Evolutionary conservation across 2,113 vertebrate species (phyloP).

Genomic region (Apaloderma vittatum): DNA sequence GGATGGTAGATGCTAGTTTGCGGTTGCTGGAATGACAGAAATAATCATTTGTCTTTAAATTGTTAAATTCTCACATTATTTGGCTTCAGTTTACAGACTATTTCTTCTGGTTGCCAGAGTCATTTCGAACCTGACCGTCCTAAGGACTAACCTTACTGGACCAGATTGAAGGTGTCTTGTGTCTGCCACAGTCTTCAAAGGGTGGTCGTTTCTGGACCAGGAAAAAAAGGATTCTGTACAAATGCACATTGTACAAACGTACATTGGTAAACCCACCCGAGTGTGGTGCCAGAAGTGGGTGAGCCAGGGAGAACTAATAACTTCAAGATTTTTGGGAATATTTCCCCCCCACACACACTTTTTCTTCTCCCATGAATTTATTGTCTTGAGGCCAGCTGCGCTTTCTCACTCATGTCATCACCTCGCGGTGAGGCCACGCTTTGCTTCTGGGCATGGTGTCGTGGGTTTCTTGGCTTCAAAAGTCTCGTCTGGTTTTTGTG

Average conservation of each 20-base stretch:
- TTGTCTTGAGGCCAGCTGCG: background rate
- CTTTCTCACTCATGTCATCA: accelerated
- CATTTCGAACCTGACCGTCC: background rate
- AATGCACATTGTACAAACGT: background rate
- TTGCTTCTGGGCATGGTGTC: too few relatives aligned
- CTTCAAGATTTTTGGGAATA: background rate
- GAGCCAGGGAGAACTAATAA: background rate
- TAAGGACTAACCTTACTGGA: background rate
- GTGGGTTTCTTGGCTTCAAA: background rate
- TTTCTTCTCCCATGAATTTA: background rate
- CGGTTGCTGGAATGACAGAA: background rate
- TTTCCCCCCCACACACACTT: accelerated
- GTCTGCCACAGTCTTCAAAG: background rate
- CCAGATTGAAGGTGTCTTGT: accelerated
- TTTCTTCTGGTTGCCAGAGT: background rate
- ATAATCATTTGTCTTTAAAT: background rate
- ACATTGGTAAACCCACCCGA: too few relatives aligned
- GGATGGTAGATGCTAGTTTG: background rate
- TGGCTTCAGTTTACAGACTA: accelerated
- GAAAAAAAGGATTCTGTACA: background rate
- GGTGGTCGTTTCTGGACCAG: too few relatives aligned
- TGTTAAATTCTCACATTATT: background rate
- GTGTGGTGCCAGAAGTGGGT: accelerated
- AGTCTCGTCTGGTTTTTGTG: background rate
- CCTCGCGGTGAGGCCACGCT: background rate